Base-by-base conservation (phyloP, 2,113 vertebrate species). In the Platycercus adscitus region DNA sequence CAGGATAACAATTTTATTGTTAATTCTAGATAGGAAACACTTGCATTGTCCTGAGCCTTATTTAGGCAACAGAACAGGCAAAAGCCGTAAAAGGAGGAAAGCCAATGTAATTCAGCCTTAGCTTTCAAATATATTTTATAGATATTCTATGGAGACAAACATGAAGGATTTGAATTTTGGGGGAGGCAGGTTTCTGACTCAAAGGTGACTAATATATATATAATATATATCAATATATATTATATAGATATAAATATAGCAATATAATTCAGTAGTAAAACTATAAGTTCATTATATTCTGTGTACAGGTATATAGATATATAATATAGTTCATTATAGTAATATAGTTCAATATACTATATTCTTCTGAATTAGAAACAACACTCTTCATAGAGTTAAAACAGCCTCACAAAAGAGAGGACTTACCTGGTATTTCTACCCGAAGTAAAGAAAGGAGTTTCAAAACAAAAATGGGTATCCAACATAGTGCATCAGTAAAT, bases 391-490 rank as follows among this genome's bases (percentile, higher is more conserved):
- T 47, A 44, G 15, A 41, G 4, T 11, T 70, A 41, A 81, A 92
- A 81, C 7, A 70, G 52, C 31, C 60, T 72, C 58, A 90, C 28
- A 75, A 95, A 91, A 93, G 75, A 50, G 71, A 56, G 29, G 7
- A 90, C 93, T 16, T 98, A 99, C 99, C 99, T 97, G 99, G 99
- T 97, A 99, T 99, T 98, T 99, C 99, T 93, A 99, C 98, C 64
- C 98, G 98, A 97, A 99, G 98, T 91, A 99, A 97, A 46, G 99
- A 99, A 93, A 99, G 98, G 82, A 99, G 98, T 98, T 99, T 99
- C 91, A 99, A 98, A 97, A 99, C 96, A 97, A 99, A 99, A 92
- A 99, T 99, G 39, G 99, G 99, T 91, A 99, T 99, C 99, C 99
- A 99, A 97, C 99, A 99, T 4, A 99, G 97, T 2, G 99, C 99